Evolutionary conservation across 2,888 invertebrate species (phyloP), one percentile per base, ranked within the genome.

Genomic region (Hyposoter dolosus): DNA sequence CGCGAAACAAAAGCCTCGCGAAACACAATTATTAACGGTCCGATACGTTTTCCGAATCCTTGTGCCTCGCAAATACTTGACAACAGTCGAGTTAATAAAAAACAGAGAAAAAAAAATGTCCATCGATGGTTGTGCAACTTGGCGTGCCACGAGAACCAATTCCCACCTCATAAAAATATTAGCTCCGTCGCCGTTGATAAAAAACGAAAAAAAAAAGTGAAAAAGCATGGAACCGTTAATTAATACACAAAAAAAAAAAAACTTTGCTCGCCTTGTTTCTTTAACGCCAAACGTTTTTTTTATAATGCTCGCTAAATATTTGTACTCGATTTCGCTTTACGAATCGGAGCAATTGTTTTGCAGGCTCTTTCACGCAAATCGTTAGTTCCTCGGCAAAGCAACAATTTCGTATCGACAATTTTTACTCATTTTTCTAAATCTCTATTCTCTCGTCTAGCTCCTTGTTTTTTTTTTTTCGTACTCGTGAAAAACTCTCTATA

Each of bases 11-110:
- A 65, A 72, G 35, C 65, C 83, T 72, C 83, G 78, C 71, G 40
- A 66, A 83, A 78, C 78, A 78, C 78, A 66, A 83, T 78, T 83
- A 77, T 78, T 83, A 65, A 78, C 65, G 78, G 50, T 60, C 40
- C 32, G 45, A 60, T 47, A 23, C 56, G 74, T 56, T 71, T 77
- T 80, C 28, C 28, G 63, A 63, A 76, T 71, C 53, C 32, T 63
- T 50, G 63, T 50, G 23, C 35, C 2, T 50, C 7, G 72, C 7
- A 45, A 69, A 69, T 69, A 45, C 17, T 17, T 47, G 23, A 9
- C 43, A 71, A 32, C 32, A n/a, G 19, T 68, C 12, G 19, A 15
- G 1, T 43, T 5, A 60, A 3, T 5, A 60, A 3, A 28, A 28
- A 5, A 60, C 1, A 53, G 2, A 60, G 15, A 23, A 23, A 28